Conservation (phyloP, 2,888 invertebrate species). For the Macrosoma leucophasiata region DNA sequence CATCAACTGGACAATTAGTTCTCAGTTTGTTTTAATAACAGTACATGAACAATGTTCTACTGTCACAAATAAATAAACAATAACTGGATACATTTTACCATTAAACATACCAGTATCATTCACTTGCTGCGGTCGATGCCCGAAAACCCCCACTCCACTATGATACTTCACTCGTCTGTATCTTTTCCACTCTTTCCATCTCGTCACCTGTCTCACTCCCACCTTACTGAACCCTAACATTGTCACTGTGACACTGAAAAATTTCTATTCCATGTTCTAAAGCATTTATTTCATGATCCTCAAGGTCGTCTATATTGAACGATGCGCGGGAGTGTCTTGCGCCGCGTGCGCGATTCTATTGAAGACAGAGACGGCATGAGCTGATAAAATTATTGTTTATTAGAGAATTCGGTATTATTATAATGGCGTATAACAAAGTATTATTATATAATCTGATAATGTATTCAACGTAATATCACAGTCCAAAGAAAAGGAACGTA, state of each 20-base stretch:
- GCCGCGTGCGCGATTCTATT: slow-evolving; percentile 22
- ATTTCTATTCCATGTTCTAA: slow-evolving; percentile 19
- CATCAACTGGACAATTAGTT: too few relatives aligned
- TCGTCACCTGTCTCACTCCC: slow-evolving; percentile 42
- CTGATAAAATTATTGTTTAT: slow-evolving; percentile 22
- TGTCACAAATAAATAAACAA: too few relatives aligned
- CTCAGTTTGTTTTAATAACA: too few relatives aligned
- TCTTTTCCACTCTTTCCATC: slow-evolving; percentile 39
- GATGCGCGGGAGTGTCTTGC: slow-evolving; percentile 49
- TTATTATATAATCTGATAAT: too few relatives aligned
- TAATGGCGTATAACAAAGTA: too few relatives aligned
- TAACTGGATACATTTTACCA: too few relatives aligned
- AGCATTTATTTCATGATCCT: slow-evolving; percentile 29
- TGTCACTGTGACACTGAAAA: slow-evolving; percentile 29
- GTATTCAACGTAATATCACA: too few relatives aligned
- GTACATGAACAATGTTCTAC: too few relatives aligned
- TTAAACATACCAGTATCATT: slow-evolving; percentile 53
- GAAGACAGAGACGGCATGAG: slow-evolving; percentile 26
- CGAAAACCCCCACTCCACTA: slow-evolving; percentile 76
- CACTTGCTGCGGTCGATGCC: slow-evolving; percentile 66
- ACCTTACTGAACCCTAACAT: slow-evolving; percentile 49
- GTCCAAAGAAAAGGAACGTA: too few relatives aligned
- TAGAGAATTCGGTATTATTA: slow-evolving; percentile 12
- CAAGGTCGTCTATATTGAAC: slow-evolving; percentile 41
- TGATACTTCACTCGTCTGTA: slow-evolving; percentile 58